phyloP scores from a whole-genome alignment of 2,797 vertebrate species.

The Euthynnus affinis region DNA sequence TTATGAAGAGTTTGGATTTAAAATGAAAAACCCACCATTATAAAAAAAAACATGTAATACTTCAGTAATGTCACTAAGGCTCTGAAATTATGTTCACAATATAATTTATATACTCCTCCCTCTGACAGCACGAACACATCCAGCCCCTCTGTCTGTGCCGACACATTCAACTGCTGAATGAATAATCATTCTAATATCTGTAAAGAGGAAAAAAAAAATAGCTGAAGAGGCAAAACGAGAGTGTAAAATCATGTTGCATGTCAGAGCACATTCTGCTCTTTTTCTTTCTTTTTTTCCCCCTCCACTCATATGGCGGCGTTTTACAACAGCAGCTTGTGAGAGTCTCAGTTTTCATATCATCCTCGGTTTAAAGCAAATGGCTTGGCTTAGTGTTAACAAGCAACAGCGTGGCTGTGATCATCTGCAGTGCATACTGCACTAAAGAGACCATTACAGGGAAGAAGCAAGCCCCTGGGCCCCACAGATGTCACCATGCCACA shows the following conservation, averaged over 20 bases:
- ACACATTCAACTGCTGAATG: slow-evolving; percentile 29
- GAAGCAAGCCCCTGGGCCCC: slow-evolving; percentile 32
- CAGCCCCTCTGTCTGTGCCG: background rate
- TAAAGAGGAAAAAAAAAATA: slow-evolving; percentile 8
- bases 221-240: slow-evolving; percentile 29
- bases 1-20: slow-evolving; percentile 23
- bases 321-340: slow-evolving; percentile 45
- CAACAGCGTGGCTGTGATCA: slow-evolving; percentile 51
- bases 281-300: background rate
- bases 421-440: slow-evolving; percentile 49
- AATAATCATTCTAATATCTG: slow-evolving; percentile 53
- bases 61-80: slow-evolving; percentile 18
- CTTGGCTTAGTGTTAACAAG: slow-evolving; percentile 53
- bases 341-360: slow-evolving; percentile 55
- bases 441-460: slow-evolving; percentile 47
- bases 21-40: slow-evolving; percentile 3
- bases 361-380: slow-evolving; percentile 52
- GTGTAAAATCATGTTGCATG: slow-evolving; percentile 1
- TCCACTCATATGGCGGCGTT: slow-evolving; percentile 33
- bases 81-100: slow-evolving; percentile 17
- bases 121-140: slow-evolving; percentile 3
- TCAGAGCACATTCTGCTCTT: slow-evolving; percentile 14
- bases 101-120: background rate
- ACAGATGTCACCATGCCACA: slow-evolving; percentile 40
- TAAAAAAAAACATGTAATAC: slow-evolving; percentile 17